A percentile compares a stretch with the other conserved stretches of the same genome.
These are phyloP conservation scores for Aythya fuligula DNA, from an alignment of 2,797 vertebrate species.

Conservation along the genomic window DNA sequence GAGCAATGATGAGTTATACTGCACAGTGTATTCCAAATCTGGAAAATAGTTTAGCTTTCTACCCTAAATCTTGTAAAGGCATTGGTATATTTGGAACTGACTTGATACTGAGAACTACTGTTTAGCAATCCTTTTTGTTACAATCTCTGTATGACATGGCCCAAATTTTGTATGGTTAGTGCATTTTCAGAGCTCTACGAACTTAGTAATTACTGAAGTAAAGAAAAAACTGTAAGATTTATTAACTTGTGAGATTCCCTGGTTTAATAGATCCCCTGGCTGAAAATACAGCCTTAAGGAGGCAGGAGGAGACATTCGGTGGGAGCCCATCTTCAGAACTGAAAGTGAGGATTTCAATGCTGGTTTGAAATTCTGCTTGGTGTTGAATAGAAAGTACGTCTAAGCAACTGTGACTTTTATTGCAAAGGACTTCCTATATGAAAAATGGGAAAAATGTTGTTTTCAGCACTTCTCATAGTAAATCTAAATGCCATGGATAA, in stretches of 20 bases:
- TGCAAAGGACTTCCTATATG: conserved; percentile 4
- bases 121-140: background rate
- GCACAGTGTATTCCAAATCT: background rate
- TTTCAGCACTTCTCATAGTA: conserved; percentile 22
- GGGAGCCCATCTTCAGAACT: background rate
- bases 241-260: background rate
- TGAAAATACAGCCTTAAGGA: background rate
- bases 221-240: background rate
- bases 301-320: background rate
- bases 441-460: background rate
- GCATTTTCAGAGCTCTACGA: background rate
- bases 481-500: background rate
- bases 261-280: background rate
- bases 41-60: conserved; percentile 16
- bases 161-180: background rate
- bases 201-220: no score
- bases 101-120: background rate
- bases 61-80: background rate
- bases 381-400: background rate
- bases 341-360: background rate
- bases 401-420: conserved; percentile 27
- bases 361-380: conserved; percentile 7
- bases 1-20: background rate
- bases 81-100: background rate
- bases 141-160: background rate